Evolutionary conservation across 2,888 invertebrate species (phyloP).

Genomic region (Phorcus lineatus): DNA sequence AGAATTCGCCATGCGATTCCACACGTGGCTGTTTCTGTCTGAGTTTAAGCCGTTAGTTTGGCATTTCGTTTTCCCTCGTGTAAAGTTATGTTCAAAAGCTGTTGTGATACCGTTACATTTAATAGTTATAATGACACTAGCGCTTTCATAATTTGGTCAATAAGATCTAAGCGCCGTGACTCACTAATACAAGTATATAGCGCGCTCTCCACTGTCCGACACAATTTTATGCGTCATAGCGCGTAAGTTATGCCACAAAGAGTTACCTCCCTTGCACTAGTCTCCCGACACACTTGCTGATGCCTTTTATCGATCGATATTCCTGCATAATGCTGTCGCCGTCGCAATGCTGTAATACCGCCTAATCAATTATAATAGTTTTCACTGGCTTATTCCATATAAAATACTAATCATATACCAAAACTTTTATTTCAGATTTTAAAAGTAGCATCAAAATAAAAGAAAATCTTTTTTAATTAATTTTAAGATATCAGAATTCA

Average conservation of each 20-base stretch:
- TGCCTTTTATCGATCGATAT: neutral
- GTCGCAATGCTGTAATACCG: neutral
- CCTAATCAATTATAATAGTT: neutral
- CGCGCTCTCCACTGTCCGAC: neutral
- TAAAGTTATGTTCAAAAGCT: too few species aligned
- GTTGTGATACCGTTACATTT: too few species aligned
- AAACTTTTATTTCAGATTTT: neutral
- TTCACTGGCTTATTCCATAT: neutral
- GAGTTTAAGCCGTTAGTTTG: too few species aligned
- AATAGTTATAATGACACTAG: too few species aligned
- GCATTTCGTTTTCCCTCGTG: too few species aligned
- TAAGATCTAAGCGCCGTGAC: too few species aligned
- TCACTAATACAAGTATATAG: too few species aligned
- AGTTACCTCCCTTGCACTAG: constrained; percentile 15
- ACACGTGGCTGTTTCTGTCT: too few species aligned
- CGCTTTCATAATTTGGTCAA: too few species aligned
- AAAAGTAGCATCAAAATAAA: neutral
- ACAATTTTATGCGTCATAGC: constrained; percentile 7
- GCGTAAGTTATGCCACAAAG: neutral
- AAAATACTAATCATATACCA: neutral
- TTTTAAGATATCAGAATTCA: constrained; percentile 6
- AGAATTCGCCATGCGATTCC: too few species aligned
- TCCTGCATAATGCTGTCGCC: neutral
- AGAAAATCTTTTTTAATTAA: neutral
- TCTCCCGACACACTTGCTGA: constrained; percentile 1